Percentiles rank a stretch among this genome's conserved stretches.
Conservation (phyloP, 37 sponge, comb jelly and placozoan species). For the Eunapius fragilis region DNA sequence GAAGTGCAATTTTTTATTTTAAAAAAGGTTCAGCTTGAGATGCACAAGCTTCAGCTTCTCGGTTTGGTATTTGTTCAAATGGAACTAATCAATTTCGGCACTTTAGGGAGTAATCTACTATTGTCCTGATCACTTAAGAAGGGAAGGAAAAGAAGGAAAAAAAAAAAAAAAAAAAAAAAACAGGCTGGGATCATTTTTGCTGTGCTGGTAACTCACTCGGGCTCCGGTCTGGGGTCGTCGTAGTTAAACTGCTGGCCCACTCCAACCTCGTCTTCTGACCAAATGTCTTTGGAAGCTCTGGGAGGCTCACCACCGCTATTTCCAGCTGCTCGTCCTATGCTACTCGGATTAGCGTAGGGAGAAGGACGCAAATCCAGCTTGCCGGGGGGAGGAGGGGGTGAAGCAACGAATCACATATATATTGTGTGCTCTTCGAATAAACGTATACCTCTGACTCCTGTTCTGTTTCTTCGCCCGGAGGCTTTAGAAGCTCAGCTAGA, state of each 20-base stretch:
- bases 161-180: too few species aligned
- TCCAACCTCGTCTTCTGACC: constrained; percentile 60
- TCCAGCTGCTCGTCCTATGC: constrained; percentile 45
- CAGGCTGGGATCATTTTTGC: too few species aligned
- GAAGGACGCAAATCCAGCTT: constrained; percentile 4
- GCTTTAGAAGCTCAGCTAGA: constrained; percentile 63
- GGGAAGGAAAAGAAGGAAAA: too few species aligned
- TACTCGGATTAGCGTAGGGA: constrained; percentile 68
- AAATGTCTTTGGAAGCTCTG: constrained; percentile 61
- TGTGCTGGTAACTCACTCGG: constrained; percentile 90
- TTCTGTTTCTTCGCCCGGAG: constrained; percentile 50
- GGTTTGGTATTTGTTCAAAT: too few species aligned
- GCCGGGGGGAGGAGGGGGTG: not conserved
- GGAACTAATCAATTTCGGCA: too few species aligned
- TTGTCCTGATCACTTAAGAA: too few species aligned
- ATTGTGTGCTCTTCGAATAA: not conserved
- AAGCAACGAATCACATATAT: too few species aligned
- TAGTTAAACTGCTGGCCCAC: constrained; percentile 23
- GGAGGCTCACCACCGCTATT: not conserved
- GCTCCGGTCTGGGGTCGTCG: constrained; percentile 79
- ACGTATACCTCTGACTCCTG: constrained; percentile 22
- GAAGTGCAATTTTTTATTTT: not conserved
- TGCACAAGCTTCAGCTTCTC: too few species aligned
- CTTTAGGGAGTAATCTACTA: too few species aligned
- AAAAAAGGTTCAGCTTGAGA: too few species aligned